Conservation (phyloP, 2,888 invertebrate genomes). For the Metopia argyrocephala region DNA sequence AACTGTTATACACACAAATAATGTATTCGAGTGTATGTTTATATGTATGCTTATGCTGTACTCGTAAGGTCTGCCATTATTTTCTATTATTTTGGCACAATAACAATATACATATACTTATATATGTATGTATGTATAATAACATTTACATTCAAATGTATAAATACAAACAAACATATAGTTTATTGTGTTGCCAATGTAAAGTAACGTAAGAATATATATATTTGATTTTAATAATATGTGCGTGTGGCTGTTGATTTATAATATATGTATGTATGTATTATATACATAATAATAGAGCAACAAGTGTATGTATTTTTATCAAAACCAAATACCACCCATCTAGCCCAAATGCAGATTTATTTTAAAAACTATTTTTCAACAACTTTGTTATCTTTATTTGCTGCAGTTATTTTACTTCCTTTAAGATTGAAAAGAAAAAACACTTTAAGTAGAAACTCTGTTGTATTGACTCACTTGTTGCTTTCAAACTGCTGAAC, state of each 20-base stretch:
- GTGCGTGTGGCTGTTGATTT: background rate
- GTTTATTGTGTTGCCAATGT: no score
- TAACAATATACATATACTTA: background rate
- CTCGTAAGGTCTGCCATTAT: background rate
- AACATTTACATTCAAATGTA: background rate
- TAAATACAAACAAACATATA: background rate
- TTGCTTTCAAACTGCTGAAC: constrained; percentile 18
- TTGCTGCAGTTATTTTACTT: constrained; percentile 9
- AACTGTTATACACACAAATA: no score
- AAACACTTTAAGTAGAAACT: background rate
- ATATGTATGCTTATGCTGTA: background rate
- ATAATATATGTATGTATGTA: constrained; percentile 8
- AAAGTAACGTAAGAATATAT: no score
- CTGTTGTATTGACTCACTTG: constrained; percentile 7
- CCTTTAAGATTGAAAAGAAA: background rate
- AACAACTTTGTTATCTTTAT: constrained; percentile 31
- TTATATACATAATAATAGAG: constrained; percentile 10
- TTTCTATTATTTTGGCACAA: background rate
- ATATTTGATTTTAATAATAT: no score
- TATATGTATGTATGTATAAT: background rate
- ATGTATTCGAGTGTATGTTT: background rate
- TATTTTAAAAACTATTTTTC: no score
- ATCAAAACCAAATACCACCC: constrained; percentile 29
- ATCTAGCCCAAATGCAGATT: no score
- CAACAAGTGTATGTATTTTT: constrained; percentile 44